Conservation (phyloP, 2,888 invertebrate species). For the Hypselothyrea guttata region DNA sequence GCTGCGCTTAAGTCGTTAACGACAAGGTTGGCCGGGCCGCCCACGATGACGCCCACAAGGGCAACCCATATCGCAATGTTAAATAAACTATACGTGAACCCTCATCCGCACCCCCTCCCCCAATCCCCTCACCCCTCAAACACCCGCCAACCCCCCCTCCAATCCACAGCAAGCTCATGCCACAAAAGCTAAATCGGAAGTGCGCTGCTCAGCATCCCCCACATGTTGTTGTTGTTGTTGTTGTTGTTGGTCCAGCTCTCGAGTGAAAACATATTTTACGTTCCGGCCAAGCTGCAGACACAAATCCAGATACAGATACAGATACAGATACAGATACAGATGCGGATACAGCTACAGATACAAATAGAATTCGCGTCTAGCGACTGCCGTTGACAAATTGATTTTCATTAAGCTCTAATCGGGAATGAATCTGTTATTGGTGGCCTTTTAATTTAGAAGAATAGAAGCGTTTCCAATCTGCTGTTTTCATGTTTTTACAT, state of each 20-base stretch:
- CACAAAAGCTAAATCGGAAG: constrained; percentile 6
- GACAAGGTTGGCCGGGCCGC: constrained; percentile 53
- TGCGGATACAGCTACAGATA: not conserved
- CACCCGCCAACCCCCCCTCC: not conserved
- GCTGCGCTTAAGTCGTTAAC: constrained; percentile 57
- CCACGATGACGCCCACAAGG: constrained; percentile 42
- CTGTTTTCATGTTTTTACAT: constrained; percentile 49
- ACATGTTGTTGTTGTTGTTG: constrained; percentile 14
- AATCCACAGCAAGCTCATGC: not conserved
- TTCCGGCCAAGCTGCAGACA: constrained; percentile 39
- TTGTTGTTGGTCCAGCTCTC: constrained; percentile 9
- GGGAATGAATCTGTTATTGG: not conserved
- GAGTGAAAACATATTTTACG: constrained; percentile 73
- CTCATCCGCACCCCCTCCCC: constrained; percentile 7
- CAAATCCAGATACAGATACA: constrained; percentile 6
- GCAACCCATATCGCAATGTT: constrained; percentile 36
- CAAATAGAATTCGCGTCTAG: constrained; percentile 21
- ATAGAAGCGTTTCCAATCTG: not conserved
- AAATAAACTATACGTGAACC: constrained; percentile 44
- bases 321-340: constrained; percentile 3
- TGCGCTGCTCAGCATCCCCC: constrained; percentile 40
- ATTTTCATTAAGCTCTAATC: constrained; percentile 61
- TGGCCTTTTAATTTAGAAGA: too few relatives aligned
- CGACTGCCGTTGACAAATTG: constrained; percentile 51
- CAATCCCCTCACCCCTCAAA: constrained; percentile 6